phyloP scores from a whole-genome alignment of 1,140 invertebrate genomes.

The Leptopilina boulardi region DNA sequence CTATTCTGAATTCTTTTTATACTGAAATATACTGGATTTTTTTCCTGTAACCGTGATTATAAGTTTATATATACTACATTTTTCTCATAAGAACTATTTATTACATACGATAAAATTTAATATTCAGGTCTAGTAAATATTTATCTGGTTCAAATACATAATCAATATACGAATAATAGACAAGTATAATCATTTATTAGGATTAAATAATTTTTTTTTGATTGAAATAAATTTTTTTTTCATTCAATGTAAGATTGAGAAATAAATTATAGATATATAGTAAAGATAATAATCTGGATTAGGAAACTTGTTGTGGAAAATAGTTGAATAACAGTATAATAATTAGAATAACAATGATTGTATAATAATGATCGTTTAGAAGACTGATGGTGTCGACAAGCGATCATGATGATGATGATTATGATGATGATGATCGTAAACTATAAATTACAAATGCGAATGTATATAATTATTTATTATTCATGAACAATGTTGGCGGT shows the following conservation, averaged over 20 bases:
- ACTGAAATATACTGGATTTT: too few relatives aligned
- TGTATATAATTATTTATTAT: constrained; percentile 12
- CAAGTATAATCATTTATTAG: too few relatives aligned
- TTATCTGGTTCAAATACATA: too few relatives aligned
- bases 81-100: too few relatives aligned
- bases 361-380: neutral
- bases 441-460: neutral
- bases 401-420: too few relatives aligned
- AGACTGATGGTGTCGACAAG: neutral
- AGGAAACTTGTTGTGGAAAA: neutral
- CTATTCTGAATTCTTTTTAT: too few relatives aligned
- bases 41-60: too few relatives aligned
- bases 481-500: constrained; percentile 6
- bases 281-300: neutral
- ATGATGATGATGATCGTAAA: neutral
- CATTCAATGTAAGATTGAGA: neutral
- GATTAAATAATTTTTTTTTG: too few relatives aligned
- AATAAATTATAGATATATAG: neutral
- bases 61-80: too few relatives aligned
- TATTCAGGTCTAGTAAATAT: too few relatives aligned
- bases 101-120: too few relatives aligned
- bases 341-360: neutral
- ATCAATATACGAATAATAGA: too few relatives aligned
- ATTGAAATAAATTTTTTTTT: neutral
- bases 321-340: neutral